These are phyloP conservation scores for Porites australiensis DNA, from an alignment of 64 coral and sea anemone species.

Conservation along the genomic window DNA sequence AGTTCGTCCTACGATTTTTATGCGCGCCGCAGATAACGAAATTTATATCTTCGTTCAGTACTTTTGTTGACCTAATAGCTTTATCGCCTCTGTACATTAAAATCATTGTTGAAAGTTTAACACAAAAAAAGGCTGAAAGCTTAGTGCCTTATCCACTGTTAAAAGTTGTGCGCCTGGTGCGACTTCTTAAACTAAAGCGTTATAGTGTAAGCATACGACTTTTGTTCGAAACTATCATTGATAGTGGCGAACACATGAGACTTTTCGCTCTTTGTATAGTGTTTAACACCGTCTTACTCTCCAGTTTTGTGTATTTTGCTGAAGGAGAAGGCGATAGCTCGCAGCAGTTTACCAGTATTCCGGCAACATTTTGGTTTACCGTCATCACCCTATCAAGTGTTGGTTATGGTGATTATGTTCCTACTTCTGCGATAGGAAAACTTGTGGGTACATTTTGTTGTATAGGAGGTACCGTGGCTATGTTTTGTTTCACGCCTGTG, in stretches of 20 bases:
- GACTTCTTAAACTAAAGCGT: conserved; percentile 61
- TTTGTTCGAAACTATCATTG: conserved; percentile 68
- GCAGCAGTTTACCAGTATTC: conserved; percentile 70
- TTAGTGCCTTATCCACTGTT: conserved; percentile 27
- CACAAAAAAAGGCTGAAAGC: not conserved
- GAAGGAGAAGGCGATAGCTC: conserved; percentile 49
- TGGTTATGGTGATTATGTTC: conserved; percentile 82
- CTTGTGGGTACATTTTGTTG: conserved; percentile 72
- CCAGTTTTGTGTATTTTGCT: conserved; percentile 72
- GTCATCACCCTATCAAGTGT: conserved; percentile 77
- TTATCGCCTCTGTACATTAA: conserved; percentile 72
- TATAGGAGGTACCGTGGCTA: conserved; percentile 55
- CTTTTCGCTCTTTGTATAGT: conserved; percentile 56
- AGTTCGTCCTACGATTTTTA: conserved; percentile 66
- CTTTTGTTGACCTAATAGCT: conserved; percentile 59
- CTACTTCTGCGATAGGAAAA: conserved; percentile 59
- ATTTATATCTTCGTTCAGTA: conserved; percentile 52
- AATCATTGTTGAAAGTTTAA: not conserved
- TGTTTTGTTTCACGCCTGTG: conserved; percentile 86
- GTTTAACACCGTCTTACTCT: conserved; percentile 69
- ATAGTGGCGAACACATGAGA: conserved; percentile 68
- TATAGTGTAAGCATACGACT: conserved; percentile 70
- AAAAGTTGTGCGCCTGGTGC: conserved; percentile 42
- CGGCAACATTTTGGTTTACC: conserved; percentile 76
- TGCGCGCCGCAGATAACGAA: conserved; percentile 47